Conservation (phyloP, 2,888 invertebrate species). For the Octodonta nipae region DNA sequence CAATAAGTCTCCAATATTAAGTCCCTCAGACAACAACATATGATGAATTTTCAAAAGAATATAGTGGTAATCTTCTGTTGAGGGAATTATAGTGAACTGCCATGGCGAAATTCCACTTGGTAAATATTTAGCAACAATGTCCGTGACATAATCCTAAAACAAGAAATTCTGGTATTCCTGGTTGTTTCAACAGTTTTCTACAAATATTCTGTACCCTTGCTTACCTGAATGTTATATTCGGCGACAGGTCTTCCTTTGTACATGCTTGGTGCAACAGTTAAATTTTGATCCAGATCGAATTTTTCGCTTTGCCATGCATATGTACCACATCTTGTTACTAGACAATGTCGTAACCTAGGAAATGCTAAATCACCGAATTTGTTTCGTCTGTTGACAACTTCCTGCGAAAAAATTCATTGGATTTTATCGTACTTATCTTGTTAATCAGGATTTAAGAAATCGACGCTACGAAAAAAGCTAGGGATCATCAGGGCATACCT, state of each 20-base stretch:
- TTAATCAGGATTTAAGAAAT: too few relatives aligned
- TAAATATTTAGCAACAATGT: constrained; percentile 63
- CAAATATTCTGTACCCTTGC: too few relatives aligned
- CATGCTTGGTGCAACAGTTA: constrained; percentile 47
- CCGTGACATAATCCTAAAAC: constrained; percentile 59
- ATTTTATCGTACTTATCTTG: too few relatives aligned
- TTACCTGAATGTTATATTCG: constrained; percentile 61
- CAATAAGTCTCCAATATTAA: constrained; percentile 63
- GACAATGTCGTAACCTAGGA: constrained; percentile 50
- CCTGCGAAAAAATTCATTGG: constrained; percentile 20
- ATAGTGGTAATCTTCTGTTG: constrained; percentile 48
- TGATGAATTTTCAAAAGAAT: constrained; percentile 64
- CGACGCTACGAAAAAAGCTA: too few relatives aligned
- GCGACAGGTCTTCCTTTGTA: constrained; percentile 57
- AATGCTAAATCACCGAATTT: constrained; percentile 47
- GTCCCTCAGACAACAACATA: constrained; percentile 55
- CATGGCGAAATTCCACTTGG: constrained; percentile 61
- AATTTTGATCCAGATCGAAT: constrained; percentile 57
- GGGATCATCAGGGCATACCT: too few relatives aligned
- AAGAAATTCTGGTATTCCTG: too few relatives aligned
- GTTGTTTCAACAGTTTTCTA: too few relatives aligned
- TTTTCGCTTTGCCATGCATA: constrained; percentile 59
- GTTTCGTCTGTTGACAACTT: constrained; percentile 44
- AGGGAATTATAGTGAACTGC: constrained; percentile 65
- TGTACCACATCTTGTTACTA: constrained; percentile 62